A percentile compares a stretch with the other conserved stretches of the same genome.
Conservation (phyloP, 2,113 vertebrate species). For the Phrynosoma platyrhinos region DNA sequence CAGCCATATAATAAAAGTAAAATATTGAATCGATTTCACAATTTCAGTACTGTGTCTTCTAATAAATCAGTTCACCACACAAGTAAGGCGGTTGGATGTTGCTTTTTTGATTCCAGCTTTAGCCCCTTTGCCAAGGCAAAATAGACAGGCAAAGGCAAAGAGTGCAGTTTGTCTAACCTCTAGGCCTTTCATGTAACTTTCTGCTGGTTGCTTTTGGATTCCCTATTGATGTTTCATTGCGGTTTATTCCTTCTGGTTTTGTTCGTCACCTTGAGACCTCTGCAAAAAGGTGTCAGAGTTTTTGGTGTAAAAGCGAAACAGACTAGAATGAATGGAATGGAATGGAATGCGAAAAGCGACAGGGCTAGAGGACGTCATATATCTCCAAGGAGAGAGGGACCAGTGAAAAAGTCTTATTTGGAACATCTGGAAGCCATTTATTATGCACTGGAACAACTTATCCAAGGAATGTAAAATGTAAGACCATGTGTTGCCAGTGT, state of each 20-base stretch:
- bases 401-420: neutral
- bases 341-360: neutral
- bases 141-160: neutral
- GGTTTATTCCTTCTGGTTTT: neutral
- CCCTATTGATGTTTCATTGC: neutral
- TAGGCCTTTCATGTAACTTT: neutral
- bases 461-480: conserved; percentile 16
- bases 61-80: conserved; percentile 47
- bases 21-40: no score
- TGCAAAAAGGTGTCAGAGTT: neutral
- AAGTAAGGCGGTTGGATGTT: conserved; percentile 45
- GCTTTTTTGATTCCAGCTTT: conserved; percentile 31
- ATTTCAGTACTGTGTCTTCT: conserved; percentile 9
- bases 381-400: neutral
- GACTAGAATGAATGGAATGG: neutral
- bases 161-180: neutral
- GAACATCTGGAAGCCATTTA: conserved; percentile 33
- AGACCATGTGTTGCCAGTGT: conserved; percentile 6
- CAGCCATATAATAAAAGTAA: no score
- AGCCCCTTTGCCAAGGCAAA: conserved; percentile 15
- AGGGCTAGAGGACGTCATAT: neutral
- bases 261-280: neutral
- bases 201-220: neutral
- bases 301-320: neutral
- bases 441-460: conserved; percentile 11